phyloP scores from a whole-genome alignment of 1,140 invertebrate genomes.

The Drosophila paulistorum region DNA sequence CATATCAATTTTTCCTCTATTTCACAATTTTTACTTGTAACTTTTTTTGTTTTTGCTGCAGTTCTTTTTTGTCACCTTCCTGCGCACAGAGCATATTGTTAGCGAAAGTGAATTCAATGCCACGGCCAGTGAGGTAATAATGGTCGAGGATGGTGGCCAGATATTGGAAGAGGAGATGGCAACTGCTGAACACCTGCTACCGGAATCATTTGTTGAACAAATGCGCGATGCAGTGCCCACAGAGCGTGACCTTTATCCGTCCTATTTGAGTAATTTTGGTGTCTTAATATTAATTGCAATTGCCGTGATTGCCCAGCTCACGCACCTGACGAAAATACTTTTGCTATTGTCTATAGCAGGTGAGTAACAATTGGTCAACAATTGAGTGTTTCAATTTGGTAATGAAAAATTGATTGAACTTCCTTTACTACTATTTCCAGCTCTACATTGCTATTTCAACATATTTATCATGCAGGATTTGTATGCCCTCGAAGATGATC shows the following conservation, averaged over 20 bases:
- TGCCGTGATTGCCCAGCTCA: slow-evolving; percentile 89
- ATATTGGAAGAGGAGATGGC: slow-evolving; percentile 26
- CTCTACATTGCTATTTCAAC: slow-evolving; percentile 87
- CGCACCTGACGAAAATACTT: slow-evolving; percentile 88
- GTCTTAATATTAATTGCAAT: slow-evolving; percentile 89
- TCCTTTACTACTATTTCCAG: slow-evolving; percentile 21
- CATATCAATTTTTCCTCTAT: slow-evolving; percentile 11
- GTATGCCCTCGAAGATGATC: slow-evolving; percentile 85
- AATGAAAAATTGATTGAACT: background rate
- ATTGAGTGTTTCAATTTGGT: background rate
- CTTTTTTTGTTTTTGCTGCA: slow-evolving; percentile 29
- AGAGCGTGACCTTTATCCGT: slow-evolving; percentile 86
- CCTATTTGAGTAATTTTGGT: slow-evolving; percentile 89
- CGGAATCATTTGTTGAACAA: slow-evolving; percentile 71
- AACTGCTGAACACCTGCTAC: slow-evolving; percentile 65
- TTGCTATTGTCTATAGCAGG: slow-evolving; percentile 86
- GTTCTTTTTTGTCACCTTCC: slow-evolving; percentile 77
- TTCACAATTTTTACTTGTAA: slow-evolving; percentile 17
- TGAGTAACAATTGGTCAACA: slow-evolving; percentile 1
- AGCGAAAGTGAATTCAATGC: slow-evolving; percentile 77
- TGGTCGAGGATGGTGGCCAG: slow-evolving; percentile 4
- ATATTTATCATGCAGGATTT: slow-evolving; percentile 84
- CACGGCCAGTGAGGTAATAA: slow-evolving; percentile 43
- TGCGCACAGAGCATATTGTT: slow-evolving; percentile 77
- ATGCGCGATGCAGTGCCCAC: slow-evolving; percentile 69